A percentile compares a stretch with the other conserved stretches of the same genome.
phyloP scores from a whole-genome alignment of 2,888 invertebrate genomes.

The Chaetogeoica ovagalla region DNA sequence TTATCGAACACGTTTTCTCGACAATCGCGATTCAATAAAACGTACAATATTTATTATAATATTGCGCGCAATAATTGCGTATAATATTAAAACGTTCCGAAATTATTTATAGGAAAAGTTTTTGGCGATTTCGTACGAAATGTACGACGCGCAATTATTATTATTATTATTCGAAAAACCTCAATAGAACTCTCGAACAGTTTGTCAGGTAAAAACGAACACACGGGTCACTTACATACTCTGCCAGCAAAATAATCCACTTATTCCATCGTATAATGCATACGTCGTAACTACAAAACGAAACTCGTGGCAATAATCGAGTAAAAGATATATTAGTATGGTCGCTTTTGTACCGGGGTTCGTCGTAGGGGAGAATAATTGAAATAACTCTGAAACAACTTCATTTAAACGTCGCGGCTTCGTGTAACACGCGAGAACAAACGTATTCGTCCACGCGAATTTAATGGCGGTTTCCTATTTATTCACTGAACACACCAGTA shows the following conservation, averaged over 20 bases:
- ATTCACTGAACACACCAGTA: background rate
- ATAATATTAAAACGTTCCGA: background rate
- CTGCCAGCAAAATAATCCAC: background rate
- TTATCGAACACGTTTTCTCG: background rate
- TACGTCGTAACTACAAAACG: background rate
- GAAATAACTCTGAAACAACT: conserved; percentile 37
- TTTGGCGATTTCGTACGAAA: too few relatives aligned
- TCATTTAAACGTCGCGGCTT: background rate
- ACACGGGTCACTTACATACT: background rate
- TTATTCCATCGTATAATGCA: background rate
- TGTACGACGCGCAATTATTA: background rate
- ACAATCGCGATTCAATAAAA: background rate
- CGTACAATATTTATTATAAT: too few relatives aligned
- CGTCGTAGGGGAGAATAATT: background rate
- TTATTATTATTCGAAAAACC: conserved; percentile 11
- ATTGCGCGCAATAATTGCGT: too few relatives aligned
- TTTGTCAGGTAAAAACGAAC: conserved; percentile 10
- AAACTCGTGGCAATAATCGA: conserved; percentile 3
- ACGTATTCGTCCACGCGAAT: too few relatives aligned
- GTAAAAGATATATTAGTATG: conserved; percentile 7
- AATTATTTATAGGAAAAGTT: too few relatives aligned
- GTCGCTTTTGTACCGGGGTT: background rate
- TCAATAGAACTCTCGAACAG: background rate
- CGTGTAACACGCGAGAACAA: background rate
- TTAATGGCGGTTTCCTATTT: background rate